Evolutionary conservation across 2,888 invertebrate species (phyloP), one percentile per base, ranked within the genome.

Genomic region (Scelioninae gen. 2): DNA sequence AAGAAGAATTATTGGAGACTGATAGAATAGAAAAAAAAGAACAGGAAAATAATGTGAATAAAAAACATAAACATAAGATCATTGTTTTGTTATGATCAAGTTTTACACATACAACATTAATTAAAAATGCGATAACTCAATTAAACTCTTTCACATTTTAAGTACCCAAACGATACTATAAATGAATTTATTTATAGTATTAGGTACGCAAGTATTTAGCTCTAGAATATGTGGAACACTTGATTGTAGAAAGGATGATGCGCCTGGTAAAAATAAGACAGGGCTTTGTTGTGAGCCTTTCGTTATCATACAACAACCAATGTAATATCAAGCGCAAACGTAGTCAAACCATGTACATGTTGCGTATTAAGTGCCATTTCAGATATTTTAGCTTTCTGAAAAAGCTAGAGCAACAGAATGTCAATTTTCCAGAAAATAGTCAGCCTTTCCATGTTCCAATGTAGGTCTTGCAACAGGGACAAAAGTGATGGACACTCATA

Each of bases 401-500:
- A 55, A 45, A 46, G 28, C 50, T 35, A 55, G 37, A 55, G 46
- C 53, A 46, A 37, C 22, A 41, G 41, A 58, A 52, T 53, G 67
- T 52, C 28, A 55, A 67, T 57, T 69, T 45, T 33, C 33, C 33
- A 11, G 25, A 25, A 57, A 43, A 60, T 48, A 76, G 76, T 84
- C 81, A 86, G 77, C 85, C 84, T 76, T 85, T 86, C 85, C 85
- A 88, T 22, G 86, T 86, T 50, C 88, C 89, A 28, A 89, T 82
- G 75, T 86, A 87, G 25, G 81, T 80, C 75, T 87, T 86, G 79
- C 89, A 89, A 73, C 87, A 86, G 18, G 88, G 88, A 79, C 88
- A 89, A 45, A 84, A 84, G 73, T 89, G 89, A 68, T 88, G 87
- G 3, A 87, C 86, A 67, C 87, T 88, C 83, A 87, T 84, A 72